Percentiles rank a stretch among this genome's conserved stretches.
Conservation (phyloP, 2,113 vertebrate species). For the Meriones unguiculatus region DNA sequence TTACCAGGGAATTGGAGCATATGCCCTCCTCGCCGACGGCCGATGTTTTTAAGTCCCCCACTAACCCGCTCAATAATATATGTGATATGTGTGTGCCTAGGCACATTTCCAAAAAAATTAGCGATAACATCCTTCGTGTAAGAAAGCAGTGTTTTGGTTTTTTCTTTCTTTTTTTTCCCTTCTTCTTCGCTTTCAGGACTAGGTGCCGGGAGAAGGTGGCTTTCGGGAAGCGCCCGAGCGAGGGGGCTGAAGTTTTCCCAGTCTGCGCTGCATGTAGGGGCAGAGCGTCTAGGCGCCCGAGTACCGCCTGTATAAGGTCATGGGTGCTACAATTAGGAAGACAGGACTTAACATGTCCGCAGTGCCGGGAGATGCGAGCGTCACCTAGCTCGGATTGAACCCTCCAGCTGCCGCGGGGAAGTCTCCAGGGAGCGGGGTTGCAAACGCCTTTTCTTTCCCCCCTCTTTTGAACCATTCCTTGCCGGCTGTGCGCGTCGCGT, state of each 20-base stretch:
- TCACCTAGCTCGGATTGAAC: constrained; percentile 88
- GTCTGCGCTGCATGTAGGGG: neutral
- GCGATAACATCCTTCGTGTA: constrained; percentile 63
- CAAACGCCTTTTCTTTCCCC: constrained; percentile 86
- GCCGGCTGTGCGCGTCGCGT: constrained; percentile 89
- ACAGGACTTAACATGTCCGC: constrained; percentile 80
- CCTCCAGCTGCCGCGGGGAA: constrained; percentile 87
- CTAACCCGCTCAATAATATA: constrained; percentile 72
- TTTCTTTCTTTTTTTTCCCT: no score
- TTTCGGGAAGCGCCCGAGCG: neutral
- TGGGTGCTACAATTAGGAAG: constrained; percentile 67
- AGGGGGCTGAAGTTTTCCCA: neutral
- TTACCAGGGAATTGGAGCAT: constrained; percentile 75
- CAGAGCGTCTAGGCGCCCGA: constrained; percentile 37
- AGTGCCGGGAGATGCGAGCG: constrained; percentile 79
- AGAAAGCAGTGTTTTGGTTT: neutral
- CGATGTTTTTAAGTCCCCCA: constrained; percentile 43
- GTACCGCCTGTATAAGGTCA: constrained; percentile 34
- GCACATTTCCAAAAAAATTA: constrained; percentile 75
- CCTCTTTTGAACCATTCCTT: neutral
- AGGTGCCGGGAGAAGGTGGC: neutral
- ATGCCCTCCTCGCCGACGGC: neutral
- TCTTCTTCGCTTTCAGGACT: neutral
- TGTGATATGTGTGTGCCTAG: constrained; percentile 76
- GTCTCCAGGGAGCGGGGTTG: constrained; percentile 88